phyloP scores from a whole-genome alignment of 2,113 vertebrate species.

The Anser cygnoides region DNA sequence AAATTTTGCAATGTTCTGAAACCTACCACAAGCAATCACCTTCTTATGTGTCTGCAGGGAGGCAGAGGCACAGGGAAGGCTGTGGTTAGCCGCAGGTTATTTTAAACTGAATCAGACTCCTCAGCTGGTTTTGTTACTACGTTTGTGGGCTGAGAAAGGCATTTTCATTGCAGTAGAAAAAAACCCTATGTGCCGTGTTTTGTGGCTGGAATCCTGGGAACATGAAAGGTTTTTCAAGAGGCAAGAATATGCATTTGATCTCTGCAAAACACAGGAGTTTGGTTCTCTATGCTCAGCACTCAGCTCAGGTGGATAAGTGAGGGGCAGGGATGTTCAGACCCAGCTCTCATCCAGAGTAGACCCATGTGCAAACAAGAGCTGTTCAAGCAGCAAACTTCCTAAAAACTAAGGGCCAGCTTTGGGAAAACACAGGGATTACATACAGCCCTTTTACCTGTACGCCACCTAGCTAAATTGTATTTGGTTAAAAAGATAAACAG shows the following conservation, averaged over 20 bases:
- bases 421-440: neutral
- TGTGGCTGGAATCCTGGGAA: fast-evolving
- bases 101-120: neutral
- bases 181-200: fast-evolving
- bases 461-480: neutral
- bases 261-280: neutral
- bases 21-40: neutral
- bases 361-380: fast-evolving
- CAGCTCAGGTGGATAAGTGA: neutral
- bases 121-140: neutral
- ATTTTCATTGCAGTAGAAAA: neutral
- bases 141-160: neutral
- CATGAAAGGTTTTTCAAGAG: neutral
- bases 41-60: fast-evolving
- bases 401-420: neutral
- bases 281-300: fast-evolving
- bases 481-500: neutral
- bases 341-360: neutral
- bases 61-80: neutral
- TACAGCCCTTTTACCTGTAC: neutral
- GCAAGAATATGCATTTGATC: neutral
- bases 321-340: neutral
- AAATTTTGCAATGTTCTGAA: neutral
- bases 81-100: neutral
- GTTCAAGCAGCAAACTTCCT: neutral